Evolutionary conservation across 2,797 vertebrate species (phyloP).

Genomic region (Parauchenoglanis ngamensis): DNA sequence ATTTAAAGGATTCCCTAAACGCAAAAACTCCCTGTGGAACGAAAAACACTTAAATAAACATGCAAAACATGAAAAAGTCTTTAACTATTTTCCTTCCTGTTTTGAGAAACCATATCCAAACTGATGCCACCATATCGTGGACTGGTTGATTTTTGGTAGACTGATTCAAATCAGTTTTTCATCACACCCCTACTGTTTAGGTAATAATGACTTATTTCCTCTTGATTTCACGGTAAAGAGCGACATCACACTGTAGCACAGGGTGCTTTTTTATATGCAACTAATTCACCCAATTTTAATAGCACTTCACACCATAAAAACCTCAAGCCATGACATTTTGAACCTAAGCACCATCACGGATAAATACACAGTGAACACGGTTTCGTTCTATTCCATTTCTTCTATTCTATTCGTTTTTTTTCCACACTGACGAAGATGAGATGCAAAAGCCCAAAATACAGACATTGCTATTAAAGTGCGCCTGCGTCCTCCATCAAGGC

Average conservation of each 20-base stretch:
- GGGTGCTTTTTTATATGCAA: too few species aligned
- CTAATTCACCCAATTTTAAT: neutral
- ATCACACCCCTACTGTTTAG: neutral
- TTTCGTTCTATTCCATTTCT: neutral
- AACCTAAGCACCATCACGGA: neutral
- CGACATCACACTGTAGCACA: neutral
- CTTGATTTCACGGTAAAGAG: neutral
- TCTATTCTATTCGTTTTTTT: too few species aligned
- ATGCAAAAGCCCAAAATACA: neutral
- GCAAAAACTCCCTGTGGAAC: constrained; percentile 88
- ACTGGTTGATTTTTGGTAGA: neutral
- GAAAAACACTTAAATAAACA: neutral
- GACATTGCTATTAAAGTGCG: constrained; percentile 1
- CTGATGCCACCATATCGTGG: neutral
- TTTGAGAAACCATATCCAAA: neutral
- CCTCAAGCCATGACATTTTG: too few species aligned
- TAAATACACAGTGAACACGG: neutral
- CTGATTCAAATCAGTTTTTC: neutral
- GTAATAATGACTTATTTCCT: neutral
- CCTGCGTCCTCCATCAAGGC: constrained; percentile 48
- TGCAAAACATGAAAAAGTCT: neutral
- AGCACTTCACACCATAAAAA: neutral
- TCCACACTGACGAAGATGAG: neutral
- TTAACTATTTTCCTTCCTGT: neutral
- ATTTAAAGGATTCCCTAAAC: constrained; percentile 94